These are phyloP conservation scores for Drosophila elegans DNA, from an alignment of 1,140 invertebrate genomes.

Conservation along the genomic window DNA sequence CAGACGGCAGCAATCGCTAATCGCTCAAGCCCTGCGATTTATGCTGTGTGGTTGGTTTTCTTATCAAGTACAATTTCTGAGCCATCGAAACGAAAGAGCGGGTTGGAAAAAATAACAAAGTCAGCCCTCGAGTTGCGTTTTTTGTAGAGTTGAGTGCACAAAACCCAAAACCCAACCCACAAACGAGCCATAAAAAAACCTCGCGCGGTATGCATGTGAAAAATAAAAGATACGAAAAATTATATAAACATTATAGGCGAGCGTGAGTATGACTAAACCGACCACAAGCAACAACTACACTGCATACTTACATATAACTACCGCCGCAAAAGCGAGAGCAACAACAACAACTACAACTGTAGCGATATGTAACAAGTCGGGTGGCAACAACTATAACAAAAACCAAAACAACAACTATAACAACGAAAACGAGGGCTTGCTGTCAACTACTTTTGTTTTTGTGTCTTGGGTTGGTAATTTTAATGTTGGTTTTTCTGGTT, in stretches of 20 bases:
- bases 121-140: slow-evolving; percentile 24
- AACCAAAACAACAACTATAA: slow-evolving; percentile 13
- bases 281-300: slow-evolving; percentile 61
- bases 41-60: slow-evolving; percentile 29
- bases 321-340: slow-evolving; percentile 43
- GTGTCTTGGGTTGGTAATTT: slow-evolving; percentile 67
- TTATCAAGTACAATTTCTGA: slow-evolving; percentile 20
- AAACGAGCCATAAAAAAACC: slow-evolving; percentile 48
- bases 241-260: slow-evolving; percentile 80
- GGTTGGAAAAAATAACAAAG: slow-evolving; percentile 21
- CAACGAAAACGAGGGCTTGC: slow-evolving; percentile 36
- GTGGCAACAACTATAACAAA: slow-evolving; percentile 58
- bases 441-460: slow-evolving; percentile 55
- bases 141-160: slow-evolving; percentile 34
- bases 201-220: slow-evolving; percentile 70
- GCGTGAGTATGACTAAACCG: slow-evolving; percentile 76
- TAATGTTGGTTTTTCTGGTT: slow-evolving; percentile 66
- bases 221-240: slow-evolving; percentile 75
- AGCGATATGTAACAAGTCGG: slow-evolving; percentile 77
- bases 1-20: slow-evolving; percentile 1
- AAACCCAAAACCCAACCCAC: slow-evolving; percentile 52
- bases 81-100: slow-evolving; percentile 13
- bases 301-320: slow-evolving; percentile 22
- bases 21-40: not conserved
- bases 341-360: slow-evolving; percentile 35